Percentiles rank a stretch among this genome's conserved stretches.
Conservation (phyloP, 2,888 invertebrate species). For the Cryptocheilus praepositus region DNA sequence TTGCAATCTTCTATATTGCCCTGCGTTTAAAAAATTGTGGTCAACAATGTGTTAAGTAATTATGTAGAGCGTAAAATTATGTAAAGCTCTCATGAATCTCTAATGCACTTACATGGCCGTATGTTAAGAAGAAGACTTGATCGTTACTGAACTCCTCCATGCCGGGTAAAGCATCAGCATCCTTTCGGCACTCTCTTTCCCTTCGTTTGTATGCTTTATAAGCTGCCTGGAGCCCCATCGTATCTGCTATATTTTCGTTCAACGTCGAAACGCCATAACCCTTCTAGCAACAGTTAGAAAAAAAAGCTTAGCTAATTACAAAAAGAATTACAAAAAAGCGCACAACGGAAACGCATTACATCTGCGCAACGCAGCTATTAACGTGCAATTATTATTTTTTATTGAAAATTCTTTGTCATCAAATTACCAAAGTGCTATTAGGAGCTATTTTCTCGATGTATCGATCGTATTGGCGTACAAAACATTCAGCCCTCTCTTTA, state of each 20-base stretch:
- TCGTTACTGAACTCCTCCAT: conserved; percentile 66
- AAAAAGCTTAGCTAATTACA: no score
- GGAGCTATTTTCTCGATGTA: conserved; percentile 63
- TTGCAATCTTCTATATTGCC: no score
- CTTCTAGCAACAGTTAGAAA: conserved; percentile 68
- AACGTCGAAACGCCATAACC: conserved; percentile 81
- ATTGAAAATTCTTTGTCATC: not conserved
- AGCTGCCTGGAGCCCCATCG: conserved; percentile 87
- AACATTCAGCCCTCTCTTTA: conserved; percentile 80
- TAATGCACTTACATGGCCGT: conserved; percentile 65
- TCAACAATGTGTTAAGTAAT: no score
- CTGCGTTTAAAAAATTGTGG: no score
- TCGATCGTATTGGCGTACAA: conserved; percentile 80
- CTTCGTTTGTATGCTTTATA: conserved; percentile 78
- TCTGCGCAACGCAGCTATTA: no score
- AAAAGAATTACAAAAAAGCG: no score
- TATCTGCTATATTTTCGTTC: conserved; percentile 92
- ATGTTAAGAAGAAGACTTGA: conserved; percentile 72
- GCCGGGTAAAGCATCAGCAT: conserved; percentile 59
- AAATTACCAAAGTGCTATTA: not conserved
- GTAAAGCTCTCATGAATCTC: no score
- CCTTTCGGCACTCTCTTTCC: conserved; percentile 27
- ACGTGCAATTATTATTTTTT: no score
- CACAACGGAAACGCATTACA: no score
- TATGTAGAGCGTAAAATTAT: no score